These are phyloP conservation scores for Pelochelys cantorii DNA, from an alignment of 2,797 vertebrate genomes.

Conservation along the genomic window DNA sequence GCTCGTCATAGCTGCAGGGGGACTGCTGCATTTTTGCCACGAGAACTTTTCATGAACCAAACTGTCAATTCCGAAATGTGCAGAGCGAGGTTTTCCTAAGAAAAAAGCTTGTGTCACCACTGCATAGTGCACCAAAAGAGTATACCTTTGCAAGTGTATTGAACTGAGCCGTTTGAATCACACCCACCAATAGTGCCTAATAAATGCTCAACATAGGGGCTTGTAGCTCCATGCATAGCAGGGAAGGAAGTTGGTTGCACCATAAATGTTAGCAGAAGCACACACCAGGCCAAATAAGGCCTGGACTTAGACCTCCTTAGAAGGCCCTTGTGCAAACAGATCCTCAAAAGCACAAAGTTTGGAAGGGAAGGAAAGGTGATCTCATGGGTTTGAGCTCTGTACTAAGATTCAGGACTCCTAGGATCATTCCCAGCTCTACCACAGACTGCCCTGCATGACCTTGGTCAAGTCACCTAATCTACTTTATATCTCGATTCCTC, in stretches of 20 bases:
- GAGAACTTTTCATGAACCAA: slow-evolving; percentile 42
- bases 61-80: slow-evolving; percentile 7
- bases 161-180: neutral
- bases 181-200: neutral
- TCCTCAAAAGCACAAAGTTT: neutral
- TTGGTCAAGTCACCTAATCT: neutral
- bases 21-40: slow-evolving; percentile 42
- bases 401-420: neutral
- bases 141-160: neutral
- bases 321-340: neutral
- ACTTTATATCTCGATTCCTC: neutral
- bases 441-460: neutral
- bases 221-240: neutral
- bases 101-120: neutral
- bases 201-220: neutral
- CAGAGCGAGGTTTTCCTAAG: neutral
- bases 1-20: neutral
- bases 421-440: neutral
- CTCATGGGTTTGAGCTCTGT: neutral
- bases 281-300: neutral
- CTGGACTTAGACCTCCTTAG: neutral
- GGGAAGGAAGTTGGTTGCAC: neutral
- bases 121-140: neutral
- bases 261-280: neutral
- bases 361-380: neutral